These are phyloP conservation scores for Merluccius polli DNA, from an alignment of 2,797 vertebrate species.

Conservation along the genomic window DNA sequence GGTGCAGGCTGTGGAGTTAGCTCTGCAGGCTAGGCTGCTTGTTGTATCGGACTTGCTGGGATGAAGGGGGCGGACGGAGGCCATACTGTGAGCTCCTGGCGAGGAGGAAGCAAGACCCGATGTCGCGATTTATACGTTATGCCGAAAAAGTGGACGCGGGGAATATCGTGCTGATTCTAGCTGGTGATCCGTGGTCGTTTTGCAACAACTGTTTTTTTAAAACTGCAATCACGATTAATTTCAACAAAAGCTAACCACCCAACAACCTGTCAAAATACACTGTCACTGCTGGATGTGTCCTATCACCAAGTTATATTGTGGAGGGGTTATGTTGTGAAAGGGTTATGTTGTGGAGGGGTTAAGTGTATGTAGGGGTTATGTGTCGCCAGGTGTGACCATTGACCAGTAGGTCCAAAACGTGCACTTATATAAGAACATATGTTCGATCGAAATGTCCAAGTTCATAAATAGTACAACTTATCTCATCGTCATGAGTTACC, in stretches of 20 bases:
- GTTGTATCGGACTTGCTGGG: slow-evolving; percentile 61
- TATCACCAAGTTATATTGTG: not conserved
- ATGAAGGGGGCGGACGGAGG: slow-evolving; percentile 75
- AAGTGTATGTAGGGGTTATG: too few species aligned
- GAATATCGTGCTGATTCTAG: not conserved
- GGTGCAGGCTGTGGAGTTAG: slow-evolving; percentile 50
- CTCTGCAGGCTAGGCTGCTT: slow-evolving; percentile 56
- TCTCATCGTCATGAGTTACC: not conserved
- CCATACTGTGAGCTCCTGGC: slow-evolving; percentile 65
- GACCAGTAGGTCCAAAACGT: slow-evolving; percentile 7
- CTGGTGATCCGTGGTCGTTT: not conserved
- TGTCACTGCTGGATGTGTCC: not conserved
- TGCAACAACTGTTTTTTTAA: not conserved
- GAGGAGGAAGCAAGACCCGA: slow-evolving; percentile 6
- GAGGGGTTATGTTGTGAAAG: too few species aligned
- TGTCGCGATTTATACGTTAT: not conserved
- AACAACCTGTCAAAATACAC: slow-evolving; percentile 4
- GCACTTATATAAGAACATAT: slow-evolving; percentile 31
- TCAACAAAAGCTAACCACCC: not conserved
- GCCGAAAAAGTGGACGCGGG: too few species aligned
- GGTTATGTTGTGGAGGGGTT: not conserved
- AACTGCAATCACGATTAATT: not conserved
- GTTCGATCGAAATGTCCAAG: not conserved
- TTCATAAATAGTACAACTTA: not conserved
- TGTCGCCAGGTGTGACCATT: slow-evolving; percentile 9